Evolutionary conservation across 1,140 invertebrate genomes (phyloP).

Genomic region (Ganaspis sp.): DNA sequence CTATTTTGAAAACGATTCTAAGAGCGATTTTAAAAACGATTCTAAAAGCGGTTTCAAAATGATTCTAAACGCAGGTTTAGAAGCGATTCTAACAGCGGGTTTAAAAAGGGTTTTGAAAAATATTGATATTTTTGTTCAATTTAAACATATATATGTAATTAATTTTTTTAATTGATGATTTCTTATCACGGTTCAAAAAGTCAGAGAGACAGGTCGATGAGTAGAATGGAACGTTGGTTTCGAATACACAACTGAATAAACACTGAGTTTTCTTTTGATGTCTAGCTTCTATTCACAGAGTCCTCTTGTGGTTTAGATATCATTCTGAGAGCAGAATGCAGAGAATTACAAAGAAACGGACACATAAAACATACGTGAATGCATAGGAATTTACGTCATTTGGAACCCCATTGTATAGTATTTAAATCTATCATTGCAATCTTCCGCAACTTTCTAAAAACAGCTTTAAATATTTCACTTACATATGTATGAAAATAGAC

Average conservation of each 20-base stretch:
- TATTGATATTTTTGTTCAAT: too few species aligned
- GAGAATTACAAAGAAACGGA: constrained; percentile 9
- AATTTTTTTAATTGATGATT: not conserved
- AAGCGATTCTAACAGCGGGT: too few species aligned
- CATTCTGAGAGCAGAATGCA: not conserved
- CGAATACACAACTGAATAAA: constrained; percentile 55
- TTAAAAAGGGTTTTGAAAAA: too few species aligned
- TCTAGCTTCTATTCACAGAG: constrained; percentile 14
- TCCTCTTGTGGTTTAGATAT: constrained; percentile 5
- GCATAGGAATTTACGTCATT: not conserved
- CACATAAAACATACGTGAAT: not conserved
- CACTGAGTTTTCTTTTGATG: constrained; percentile 37
- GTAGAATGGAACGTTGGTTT: constrained; percentile 30
- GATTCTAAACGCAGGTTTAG: too few species aligned
- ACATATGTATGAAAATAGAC: too few species aligned
- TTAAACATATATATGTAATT: too few species aligned
- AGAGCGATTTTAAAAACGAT: too few species aligned
- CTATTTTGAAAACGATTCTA: too few species aligned
- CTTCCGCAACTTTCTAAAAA: not conserved
- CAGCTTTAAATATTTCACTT: not conserved
- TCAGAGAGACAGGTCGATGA: not conserved
- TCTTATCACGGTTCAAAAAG: not conserved
- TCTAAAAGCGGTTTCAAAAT: too few species aligned
- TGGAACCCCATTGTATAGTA: not conserved
- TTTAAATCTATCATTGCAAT: not conserved